Conservation (phyloP, 1,140 invertebrate genomes). For the Chironomus tepperi region DNA sequence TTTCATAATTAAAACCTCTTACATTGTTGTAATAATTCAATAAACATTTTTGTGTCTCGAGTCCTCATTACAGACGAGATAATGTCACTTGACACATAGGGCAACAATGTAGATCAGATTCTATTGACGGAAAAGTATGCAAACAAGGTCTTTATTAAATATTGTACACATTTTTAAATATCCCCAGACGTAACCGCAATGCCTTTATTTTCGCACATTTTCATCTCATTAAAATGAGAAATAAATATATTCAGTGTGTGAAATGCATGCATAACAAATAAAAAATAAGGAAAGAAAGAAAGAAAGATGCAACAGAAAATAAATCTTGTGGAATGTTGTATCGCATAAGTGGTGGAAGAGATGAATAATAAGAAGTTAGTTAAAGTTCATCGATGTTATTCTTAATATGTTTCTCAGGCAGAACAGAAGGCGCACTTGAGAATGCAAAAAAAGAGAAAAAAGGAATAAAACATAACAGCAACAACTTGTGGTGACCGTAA, state of each 20-base stretch:
- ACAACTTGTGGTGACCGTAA: neutral
- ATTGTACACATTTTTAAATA: neutral
- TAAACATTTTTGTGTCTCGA: neutral
- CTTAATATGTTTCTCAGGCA: too few species aligned
- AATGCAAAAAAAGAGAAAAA: neutral
- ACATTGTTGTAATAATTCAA: too few species aligned
- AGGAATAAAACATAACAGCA: neutral
- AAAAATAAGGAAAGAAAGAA: neutral
- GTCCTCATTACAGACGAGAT: neutral
- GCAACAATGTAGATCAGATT: neutral
- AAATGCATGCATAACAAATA: neutral
- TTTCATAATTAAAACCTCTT: too few species aligned
- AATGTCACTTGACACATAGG: neutral
- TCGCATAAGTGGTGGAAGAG: neutral
- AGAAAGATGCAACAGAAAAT: neutral
- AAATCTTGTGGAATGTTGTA: slow-evolving; percentile 7
- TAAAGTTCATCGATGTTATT: slow-evolving; percentile 8
- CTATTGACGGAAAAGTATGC: neutral
- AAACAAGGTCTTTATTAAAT: slow-evolving; percentile 1
- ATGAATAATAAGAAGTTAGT: neutral
- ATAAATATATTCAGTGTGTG: too few species aligned
- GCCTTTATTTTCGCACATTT: neutral
- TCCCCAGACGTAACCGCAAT: neutral
- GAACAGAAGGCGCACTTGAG: neutral
- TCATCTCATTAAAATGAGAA: neutral